Conservation (phyloP, 2,113 vertebrate species). For the Oreotrochilus melanogaster region DNA sequence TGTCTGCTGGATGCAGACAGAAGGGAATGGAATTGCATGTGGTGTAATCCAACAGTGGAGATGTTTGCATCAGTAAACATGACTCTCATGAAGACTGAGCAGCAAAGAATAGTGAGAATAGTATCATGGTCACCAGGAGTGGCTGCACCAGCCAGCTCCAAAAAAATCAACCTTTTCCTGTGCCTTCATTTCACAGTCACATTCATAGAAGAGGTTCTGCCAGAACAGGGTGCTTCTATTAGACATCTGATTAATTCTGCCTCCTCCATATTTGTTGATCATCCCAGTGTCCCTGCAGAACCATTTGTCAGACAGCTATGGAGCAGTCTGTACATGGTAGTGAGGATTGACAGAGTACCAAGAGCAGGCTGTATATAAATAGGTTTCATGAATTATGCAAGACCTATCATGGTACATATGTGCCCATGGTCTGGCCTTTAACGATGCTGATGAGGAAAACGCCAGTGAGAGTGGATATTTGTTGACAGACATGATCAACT, state of each 20-base stretch:
- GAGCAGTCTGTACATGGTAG: accelerated
- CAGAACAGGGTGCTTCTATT: background rate
- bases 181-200: background rate
- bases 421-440: background rate
- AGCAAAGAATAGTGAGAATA: background rate
- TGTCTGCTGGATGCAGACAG: background rate
- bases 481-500: background rate
- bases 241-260: background rate
- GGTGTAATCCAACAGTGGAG: background rate
- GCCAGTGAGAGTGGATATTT: background rate
- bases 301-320: background rate
- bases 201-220: background rate
- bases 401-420: background rate
- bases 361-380: background rate
- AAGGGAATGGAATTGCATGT: background rate
- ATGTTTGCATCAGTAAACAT: background rate
- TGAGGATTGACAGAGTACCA: background rate
- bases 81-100: background rate
- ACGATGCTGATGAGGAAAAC: background rate
- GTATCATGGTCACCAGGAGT: background rate
- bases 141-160: background rate
- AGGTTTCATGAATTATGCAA: background rate
- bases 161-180: background rate
- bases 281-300: background rate
- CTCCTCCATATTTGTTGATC: background rate